phyloP scores from a whole-genome alignment of 2,797 vertebrate species.

The Sphenodon punctatus region DNA sequence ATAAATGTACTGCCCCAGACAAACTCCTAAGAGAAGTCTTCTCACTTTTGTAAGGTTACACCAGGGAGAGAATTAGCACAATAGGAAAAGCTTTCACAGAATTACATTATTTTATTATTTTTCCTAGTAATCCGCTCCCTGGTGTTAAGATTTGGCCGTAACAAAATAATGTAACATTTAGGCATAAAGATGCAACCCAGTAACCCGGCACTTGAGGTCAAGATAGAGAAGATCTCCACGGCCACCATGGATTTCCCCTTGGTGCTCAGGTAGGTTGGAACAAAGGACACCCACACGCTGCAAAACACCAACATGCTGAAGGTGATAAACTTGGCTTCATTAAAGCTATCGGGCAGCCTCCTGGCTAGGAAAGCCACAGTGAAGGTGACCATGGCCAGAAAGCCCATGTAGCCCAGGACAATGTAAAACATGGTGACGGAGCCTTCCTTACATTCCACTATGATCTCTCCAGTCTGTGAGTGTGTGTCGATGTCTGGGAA shows the following conservation, averaged over 20 bases:
- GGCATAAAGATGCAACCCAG: background rate
- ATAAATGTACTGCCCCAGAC: too few relatives aligned
- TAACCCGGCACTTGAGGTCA: background rate
- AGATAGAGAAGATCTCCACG: background rate
- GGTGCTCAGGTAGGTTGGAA: background rate
- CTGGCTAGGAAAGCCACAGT: background rate
- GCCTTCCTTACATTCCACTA: background rate
- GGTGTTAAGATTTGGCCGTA: background rate
- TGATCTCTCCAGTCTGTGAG: background rate
- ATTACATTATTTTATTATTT: background rate
- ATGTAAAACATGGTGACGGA: background rate
- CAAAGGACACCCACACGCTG: background rate
- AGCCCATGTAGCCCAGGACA: background rate
- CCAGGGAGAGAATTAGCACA: too few relatives aligned
- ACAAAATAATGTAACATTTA: background rate
- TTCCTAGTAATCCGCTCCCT: background rate
- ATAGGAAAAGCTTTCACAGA: too few relatives aligned
- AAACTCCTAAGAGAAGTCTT: too few relatives aligned
- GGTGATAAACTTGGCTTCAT: background rate
- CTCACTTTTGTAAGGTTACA: too few relatives aligned
- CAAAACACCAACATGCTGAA: background rate
- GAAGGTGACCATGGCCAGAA: background rate
- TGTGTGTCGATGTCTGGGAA: background rate
- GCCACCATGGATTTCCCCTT: background rate
- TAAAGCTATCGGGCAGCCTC: background rate